Conservation (phyloP, 2,797 vertebrate species). For the Cercopithecus hamlyni region DNA sequence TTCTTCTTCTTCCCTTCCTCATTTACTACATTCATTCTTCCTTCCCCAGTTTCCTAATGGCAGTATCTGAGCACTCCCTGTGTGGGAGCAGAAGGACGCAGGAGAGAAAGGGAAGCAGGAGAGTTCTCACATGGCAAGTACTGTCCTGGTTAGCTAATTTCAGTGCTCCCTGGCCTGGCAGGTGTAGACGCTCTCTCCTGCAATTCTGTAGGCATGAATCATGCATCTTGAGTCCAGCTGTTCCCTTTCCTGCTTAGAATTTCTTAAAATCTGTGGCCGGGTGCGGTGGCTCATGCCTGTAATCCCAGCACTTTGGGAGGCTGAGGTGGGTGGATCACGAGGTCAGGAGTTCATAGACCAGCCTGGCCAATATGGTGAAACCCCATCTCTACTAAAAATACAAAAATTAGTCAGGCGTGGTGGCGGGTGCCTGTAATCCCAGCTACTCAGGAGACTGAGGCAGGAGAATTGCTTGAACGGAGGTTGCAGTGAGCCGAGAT, state of each 20-base stretch:
- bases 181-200: background rate
- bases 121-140: background rate
- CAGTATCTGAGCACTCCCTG: background rate
- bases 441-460: too few relatives aligned
- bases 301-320: too few relatives aligned
- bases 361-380: too few relatives aligned
- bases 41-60: background rate
- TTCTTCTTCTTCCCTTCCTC: background rate
- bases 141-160: fast-evolving
- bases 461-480: too few relatives aligned
- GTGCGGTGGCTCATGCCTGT: too few relatives aligned
- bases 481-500: too few relatives aligned
- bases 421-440: too few relatives aligned
- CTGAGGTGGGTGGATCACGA: too few relatives aligned
- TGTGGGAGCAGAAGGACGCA: background rate
- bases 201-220: background rate
- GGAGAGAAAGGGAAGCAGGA: background rate
- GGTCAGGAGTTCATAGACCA: too few relatives aligned
- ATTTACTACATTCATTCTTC: background rate
- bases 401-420: too few relatives aligned
- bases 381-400: too few relatives aligned
- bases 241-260: background rate
- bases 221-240: background rate
- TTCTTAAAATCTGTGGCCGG: background rate
- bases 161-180: background rate